Evolutionary conservation across 2,797 vertebrate species (phyloP).

Genomic region (Vireo griseus): DNA sequence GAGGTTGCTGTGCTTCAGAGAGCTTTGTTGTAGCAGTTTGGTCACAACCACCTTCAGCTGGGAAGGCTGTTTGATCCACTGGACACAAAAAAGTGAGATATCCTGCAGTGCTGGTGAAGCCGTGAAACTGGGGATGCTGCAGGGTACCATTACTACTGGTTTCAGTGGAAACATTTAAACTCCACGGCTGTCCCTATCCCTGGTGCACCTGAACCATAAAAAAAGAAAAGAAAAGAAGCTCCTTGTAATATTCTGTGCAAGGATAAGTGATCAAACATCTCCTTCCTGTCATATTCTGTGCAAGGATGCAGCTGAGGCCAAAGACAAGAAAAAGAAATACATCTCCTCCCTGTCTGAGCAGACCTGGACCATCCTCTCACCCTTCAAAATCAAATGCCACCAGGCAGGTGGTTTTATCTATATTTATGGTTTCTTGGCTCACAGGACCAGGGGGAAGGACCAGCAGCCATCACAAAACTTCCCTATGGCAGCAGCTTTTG

Average conservation of each 20-base stretch:
- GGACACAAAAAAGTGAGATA: not conserved
- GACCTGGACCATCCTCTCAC: not conserved
- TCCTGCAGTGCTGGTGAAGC: not conserved
- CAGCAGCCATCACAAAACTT: not conserved
- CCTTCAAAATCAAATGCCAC: not conserved
- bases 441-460: not conserved
- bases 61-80: not conserved
- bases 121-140: not conserved
- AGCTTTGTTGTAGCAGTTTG: not conserved
- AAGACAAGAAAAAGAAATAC: not conserved
- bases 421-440: not conserved
- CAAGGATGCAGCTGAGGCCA: not conserved
- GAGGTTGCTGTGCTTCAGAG: not conserved
- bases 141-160: not conserved
- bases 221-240: not conserved
- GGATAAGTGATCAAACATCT: not conserved
- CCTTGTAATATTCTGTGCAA: not conserved
- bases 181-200: not conserved
- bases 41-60: not conserved
- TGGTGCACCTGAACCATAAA: rapidly evolving
- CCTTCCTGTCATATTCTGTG: not conserved
- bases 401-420: not conserved
- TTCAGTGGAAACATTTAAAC: not conserved
- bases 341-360: not conserved
- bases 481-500: rapidly evolving